Conservation (phyloP, 37 sponge, comb jelly and placozoan genomes). For the Ianthella basta region DNA sequence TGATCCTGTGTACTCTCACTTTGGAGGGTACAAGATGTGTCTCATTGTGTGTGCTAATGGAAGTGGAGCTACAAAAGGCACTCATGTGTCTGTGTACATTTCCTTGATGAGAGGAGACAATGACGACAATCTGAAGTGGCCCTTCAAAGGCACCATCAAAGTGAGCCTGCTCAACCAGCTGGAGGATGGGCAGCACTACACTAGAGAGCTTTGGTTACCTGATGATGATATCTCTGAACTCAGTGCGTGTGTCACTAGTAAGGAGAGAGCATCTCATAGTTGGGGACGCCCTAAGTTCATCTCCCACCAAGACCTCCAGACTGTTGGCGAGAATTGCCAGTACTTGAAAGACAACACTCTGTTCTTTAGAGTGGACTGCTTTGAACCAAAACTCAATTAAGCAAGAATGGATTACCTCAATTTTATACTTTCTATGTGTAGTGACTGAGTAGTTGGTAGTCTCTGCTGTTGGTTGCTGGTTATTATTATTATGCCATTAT, state of each 20-base stretch:
- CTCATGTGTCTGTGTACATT: constrained; percentile 51
- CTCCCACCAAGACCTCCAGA: neutral
- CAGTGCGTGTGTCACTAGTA: constrained; percentile 13
- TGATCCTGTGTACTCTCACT: constrained; percentile 38
- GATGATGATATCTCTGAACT: neutral
- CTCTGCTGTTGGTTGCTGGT: too few relatives aligned
- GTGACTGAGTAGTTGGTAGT: too few relatives aligned
- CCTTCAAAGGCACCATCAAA: constrained; percentile 21
- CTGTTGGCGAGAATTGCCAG: neutral
- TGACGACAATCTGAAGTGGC: constrained; percentile 45
- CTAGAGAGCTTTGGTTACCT: neutral
- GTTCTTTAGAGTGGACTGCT: neutral
- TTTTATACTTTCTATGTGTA: too few relatives aligned
- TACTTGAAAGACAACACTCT: constrained; percentile 9
- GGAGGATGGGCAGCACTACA: neutral
- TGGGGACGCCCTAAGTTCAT: constrained; percentile 7
- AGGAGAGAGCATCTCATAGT: neutral
- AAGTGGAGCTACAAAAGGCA: constrained; percentile 36
- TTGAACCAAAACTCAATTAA: neutral
- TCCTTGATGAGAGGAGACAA: constrained; percentile 34
- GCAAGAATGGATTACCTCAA: too few relatives aligned
- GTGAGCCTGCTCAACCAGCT: constrained; percentile 21
- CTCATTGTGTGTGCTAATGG: constrained; percentile 55
- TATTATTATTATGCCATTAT: too few relatives aligned
- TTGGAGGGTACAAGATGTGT: constrained; percentile 50